phyloP scores from a whole-genome alignment of 2,797 vertebrate species.

The Onychomys leucogaster region DNA sequence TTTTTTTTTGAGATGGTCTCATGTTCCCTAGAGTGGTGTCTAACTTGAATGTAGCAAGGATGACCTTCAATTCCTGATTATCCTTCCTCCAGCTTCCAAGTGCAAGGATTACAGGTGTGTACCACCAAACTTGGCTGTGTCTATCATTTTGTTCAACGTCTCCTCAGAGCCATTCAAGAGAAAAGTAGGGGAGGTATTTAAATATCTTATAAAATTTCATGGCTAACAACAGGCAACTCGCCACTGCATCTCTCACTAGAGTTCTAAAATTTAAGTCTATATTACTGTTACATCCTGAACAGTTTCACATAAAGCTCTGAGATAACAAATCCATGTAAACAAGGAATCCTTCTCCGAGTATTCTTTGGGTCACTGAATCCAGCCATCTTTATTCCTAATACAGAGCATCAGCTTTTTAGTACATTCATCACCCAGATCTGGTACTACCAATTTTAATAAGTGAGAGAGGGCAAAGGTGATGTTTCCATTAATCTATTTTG shows the following conservation, averaged over 20 bases:
- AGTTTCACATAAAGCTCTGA: background rate
- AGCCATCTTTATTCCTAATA: background rate
- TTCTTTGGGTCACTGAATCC: background rate
- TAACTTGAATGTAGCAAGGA: background rate
- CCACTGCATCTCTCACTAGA: background rate
- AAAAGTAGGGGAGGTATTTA: background rate
- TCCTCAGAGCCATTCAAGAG: background rate
- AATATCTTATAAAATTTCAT: background rate
- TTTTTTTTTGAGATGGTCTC: background rate
- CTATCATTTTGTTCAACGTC: background rate
- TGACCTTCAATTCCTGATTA: background rate
- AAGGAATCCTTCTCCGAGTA: background rate
- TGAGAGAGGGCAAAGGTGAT: background rate
- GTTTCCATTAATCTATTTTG: background rate
- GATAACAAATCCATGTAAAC: background rate
- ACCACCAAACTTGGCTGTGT: background rate
- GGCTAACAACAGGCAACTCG: background rate
- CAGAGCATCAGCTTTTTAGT: background rate
- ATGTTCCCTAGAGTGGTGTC: background rate
- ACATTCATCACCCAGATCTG: background rate
- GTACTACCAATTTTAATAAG: background rate
- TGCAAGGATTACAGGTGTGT: background rate
- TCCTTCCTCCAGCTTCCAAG: background rate
- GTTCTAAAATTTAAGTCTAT: background rate
- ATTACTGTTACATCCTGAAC: background rate